phyloP scores from a whole-genome alignment of 2,113 vertebrate species.

The Cheilinus undulatus region DNA sequence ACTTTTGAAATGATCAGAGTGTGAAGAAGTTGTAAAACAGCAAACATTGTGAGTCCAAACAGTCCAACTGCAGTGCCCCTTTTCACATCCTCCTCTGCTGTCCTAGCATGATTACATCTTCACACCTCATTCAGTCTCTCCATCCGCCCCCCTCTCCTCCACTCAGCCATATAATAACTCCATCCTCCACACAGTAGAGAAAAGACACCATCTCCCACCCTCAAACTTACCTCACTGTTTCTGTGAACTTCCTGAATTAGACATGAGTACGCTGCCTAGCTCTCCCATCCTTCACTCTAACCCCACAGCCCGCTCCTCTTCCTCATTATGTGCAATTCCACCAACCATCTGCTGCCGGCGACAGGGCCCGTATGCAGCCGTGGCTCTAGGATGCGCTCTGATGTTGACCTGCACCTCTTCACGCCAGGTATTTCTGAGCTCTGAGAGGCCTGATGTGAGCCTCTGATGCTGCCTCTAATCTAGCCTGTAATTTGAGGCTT shows the following conservation, averaged over 20 bases:
- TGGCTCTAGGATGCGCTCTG: conserved; percentile 2
- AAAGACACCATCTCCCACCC: background rate
- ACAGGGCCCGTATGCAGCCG: conserved; percentile 20
- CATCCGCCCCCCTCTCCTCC: conserved; percentile 12
- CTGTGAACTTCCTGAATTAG: conserved; percentile 10
- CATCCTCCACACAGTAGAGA: conserved; percentile 7
- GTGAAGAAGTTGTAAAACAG: conserved; percentile 30
- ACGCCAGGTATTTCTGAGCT: conserved; percentile 13
- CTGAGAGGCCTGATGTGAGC: conserved; percentile 25
- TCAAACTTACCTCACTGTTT: background rate
- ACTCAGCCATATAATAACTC: conserved; percentile 20
- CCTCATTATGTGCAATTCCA: conserved; percentile 23
- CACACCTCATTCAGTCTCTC: conserved; percentile 32
- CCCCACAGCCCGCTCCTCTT: conserved; percentile 6
- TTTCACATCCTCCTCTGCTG: conserved; percentile 38
- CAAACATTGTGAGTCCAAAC: conserved; percentile 34
- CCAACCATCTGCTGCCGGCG: conserved; percentile 1
- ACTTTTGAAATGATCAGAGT: background rate
- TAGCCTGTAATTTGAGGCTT: conserved; percentile 44
- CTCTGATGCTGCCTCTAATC: conserved; percentile 27
- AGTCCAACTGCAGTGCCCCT: conserved; percentile 33
- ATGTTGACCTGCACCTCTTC: conserved; percentile 26
- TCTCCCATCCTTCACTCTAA: conserved; percentile 27
- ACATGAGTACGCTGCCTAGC: background rate
- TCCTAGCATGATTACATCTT: conserved; percentile 42